Base-by-base conservation (phyloP, 2,113 vertebrate genomes). In the Diglossa brunneiventris region DNA sequence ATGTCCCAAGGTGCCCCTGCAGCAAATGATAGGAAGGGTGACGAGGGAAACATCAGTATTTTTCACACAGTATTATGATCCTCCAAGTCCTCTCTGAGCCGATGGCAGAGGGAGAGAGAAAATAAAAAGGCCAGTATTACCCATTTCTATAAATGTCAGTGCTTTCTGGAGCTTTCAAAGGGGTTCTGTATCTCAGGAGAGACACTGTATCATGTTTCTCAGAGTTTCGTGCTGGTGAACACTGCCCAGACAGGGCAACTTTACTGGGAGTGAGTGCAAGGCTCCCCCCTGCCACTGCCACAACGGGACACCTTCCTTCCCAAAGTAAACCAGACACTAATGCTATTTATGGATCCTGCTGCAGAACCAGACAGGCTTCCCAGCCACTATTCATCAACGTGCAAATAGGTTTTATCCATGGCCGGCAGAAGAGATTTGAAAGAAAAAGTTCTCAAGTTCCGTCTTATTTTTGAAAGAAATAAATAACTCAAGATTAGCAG, bases 311-410 rank as follows among this genome's bases (percentile, higher is more conserved):
- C 92, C 86, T 90, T 95, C 92, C 95, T 64, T 74, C 68, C 64
- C 76, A 10, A 87, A 83, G 92, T 55, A 81, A 94, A 89, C 76
- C 88, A 93, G 83, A 93, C 80, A 73, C 76, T 82, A 83, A 90
- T 24, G 76, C 76, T 94, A 95, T 96, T 97, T 94, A 95, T 82
- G 91, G 90, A 92, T 67, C 77, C 82, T 8, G 0, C n/a, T 85
- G 87, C 64, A 95, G 90, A 83, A 93, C 67, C n/a, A 92, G 92
- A 86, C 94, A 72, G 49, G 37, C 28, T 69, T 84, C 79, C 92
- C 74, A 96, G 77, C 68, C 84, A 82, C 88, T 90, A 94, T 92
- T 95, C 91, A 96, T 90, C 87, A 90, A 37, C 0, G 5, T 72
- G 94, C 72, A 93, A 95, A 87, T 35, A 61, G 58, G 41, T 69